Evolutionary conservation across 2,888 invertebrate species (phyloP).

Genomic region (Lepidochrysops patricia): DNA sequence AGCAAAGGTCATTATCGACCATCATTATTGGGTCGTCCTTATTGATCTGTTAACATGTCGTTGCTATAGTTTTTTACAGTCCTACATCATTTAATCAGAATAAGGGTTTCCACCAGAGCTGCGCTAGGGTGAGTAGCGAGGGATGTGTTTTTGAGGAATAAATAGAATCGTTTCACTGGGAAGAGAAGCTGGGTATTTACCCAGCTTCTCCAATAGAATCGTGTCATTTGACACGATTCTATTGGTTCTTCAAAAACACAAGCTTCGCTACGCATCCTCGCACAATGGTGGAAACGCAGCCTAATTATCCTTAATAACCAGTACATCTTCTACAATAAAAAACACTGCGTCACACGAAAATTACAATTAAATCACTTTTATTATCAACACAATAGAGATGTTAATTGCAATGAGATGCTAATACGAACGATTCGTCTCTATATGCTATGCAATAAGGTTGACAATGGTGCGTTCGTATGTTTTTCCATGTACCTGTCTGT

Average conservation of each 20-base stretch:
- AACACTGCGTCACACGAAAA: not conserved
- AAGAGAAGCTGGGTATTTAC: no score
- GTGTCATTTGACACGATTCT: no score
- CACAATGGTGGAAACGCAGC: no score
- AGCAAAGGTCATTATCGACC: conserved; percentile 19
- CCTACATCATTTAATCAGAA: no score
- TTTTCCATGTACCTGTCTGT: conserved; percentile 3
- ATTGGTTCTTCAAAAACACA: no score
- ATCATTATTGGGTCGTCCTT: not conserved
- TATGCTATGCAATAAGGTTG: not conserved
- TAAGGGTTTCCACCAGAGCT: no score
- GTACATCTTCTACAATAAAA: not conserved
- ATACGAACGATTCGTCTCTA: not conserved
- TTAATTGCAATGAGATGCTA: not conserved
- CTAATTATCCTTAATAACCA: no score
- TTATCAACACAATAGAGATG: not conserved
- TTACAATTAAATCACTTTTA: not conserved
- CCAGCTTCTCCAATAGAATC: no score
- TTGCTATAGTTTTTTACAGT: not conserved
- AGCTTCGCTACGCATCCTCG: no score
- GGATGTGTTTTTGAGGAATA: no score
- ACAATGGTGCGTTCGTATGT: not conserved
- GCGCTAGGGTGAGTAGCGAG: no score
- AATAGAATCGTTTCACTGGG: no score
- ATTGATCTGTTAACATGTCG: not conserved